A percentile compares a stretch with the other conserved stretches of the same genome.
Conservation (phyloP, 2,888 invertebrate genomes). For the Perithous albicinctus region DNA sequence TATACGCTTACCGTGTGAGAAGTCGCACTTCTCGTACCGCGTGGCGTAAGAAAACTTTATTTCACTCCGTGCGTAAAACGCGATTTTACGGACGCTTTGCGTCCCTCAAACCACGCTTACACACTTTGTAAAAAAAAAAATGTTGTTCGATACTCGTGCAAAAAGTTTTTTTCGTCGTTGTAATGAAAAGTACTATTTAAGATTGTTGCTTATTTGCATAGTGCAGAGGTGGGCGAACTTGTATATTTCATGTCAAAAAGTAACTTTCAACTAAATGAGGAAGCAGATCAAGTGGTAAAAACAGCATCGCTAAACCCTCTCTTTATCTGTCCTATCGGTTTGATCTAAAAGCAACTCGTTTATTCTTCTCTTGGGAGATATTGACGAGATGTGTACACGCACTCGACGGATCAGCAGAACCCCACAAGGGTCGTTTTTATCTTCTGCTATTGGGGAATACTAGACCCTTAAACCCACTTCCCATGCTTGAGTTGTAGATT, state of each 20-base stretch:
- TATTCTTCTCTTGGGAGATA: background rate
- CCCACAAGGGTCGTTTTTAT: background rate
- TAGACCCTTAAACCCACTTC: background rate
- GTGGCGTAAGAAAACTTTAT: too few species aligned
- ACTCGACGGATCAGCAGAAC: background rate
- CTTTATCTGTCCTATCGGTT: background rate
- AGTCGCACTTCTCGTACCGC: too few species aligned
- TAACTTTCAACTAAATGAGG: conserved; percentile 13
- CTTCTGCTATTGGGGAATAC: background rate
- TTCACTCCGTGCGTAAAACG: too few species aligned
- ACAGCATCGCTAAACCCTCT: background rate
- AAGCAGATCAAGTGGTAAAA: background rate
- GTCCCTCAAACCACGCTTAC: too few species aligned
- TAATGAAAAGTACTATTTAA: too few species aligned
- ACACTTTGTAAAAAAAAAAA: too few species aligned
- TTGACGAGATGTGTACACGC: background rate
- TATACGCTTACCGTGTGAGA: too few species aligned
- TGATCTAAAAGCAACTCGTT: background rate
- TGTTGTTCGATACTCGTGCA: too few species aligned
- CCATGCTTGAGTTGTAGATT: background rate
- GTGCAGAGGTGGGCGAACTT: background rate
- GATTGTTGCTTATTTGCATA: conserved; percentile 12
- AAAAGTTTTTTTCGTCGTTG: too few species aligned
- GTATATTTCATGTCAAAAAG: background rate
- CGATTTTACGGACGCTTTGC: too few species aligned